Evolutionary conservation across 2,888 invertebrate species (phyloP).

Genomic region (Caenorhabditis doughertyi): DNA sequence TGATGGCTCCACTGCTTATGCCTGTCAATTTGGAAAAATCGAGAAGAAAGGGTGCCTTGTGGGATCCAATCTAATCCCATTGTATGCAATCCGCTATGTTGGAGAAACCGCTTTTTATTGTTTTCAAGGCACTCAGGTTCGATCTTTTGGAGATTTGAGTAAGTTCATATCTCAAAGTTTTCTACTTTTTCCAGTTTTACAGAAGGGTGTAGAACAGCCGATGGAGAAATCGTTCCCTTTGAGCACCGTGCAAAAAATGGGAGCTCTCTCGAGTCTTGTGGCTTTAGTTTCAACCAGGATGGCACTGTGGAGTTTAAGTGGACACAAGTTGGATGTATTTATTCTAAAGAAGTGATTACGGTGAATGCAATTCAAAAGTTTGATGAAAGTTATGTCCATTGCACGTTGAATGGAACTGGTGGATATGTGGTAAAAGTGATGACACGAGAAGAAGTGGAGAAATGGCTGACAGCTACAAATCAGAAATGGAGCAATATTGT

Average conservation of each 20-base stretch:
- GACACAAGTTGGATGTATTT: constrained; percentile 63
- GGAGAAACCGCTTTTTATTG: constrained; percentile 53
- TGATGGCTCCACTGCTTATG: constrained; percentile 54
- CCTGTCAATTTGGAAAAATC: constrained; percentile 63
- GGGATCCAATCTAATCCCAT: constrained; percentile 42
- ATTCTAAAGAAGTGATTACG: constrained; percentile 53
- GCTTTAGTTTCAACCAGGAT: constrained; percentile 51
- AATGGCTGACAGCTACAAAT: constrained; percentile 44
- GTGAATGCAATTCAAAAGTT: constrained; percentile 65
- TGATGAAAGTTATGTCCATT: constrained; percentile 57
- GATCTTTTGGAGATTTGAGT: constrained; percentile 59
- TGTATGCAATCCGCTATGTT: constrained; percentile 50
- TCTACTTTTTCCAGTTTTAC: background rate
- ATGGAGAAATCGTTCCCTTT: constrained; percentile 53
- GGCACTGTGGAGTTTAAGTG: constrained; percentile 49
- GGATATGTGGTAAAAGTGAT: constrained; percentile 49
- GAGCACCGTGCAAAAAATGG: constrained; percentile 48
- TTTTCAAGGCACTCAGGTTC: constrained; percentile 38
- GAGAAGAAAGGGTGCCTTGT: constrained; percentile 62
- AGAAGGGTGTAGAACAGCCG: constrained; percentile 54
- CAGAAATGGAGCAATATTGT: constrained; percentile 50
- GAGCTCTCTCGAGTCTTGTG: constrained; percentile 49
- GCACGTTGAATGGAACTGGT: constrained; percentile 48
- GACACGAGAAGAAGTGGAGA: constrained; percentile 57
- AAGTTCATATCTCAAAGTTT: background rate